Percentiles rank a stretch among this genome's conserved stretches.
Conservation (phyloP, 2,888 invertebrate genomes). For the Laspeyria flexula region DNA sequence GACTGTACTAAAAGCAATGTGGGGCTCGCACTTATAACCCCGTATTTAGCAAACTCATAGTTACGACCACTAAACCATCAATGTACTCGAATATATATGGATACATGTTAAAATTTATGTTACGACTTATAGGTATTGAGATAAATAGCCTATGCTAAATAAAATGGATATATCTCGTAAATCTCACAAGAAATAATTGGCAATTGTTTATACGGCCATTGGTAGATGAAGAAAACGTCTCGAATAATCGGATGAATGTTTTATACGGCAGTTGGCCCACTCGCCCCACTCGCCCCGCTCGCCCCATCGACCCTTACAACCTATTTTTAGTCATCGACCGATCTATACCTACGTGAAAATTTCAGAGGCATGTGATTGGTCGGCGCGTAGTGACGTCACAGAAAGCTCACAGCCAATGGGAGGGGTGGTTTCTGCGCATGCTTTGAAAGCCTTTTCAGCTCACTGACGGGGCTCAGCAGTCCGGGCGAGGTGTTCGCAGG, state of each 20-base stretch:
- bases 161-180: not conserved
- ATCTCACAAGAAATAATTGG: slow-evolving; percentile 11
- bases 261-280: slow-evolving; percentile 32
- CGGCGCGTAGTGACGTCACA: slow-evolving; percentile 73
- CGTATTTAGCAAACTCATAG: too few relatives aligned
- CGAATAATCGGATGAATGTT: slow-evolving; percentile 47
- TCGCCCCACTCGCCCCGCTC: slow-evolving; percentile 27
- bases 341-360: slow-evolving; percentile 79
- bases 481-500: slow-evolving; percentile 80
- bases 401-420: slow-evolving; percentile 67
- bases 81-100: too few relatives aligned
- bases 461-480: slow-evolving; percentile 66
- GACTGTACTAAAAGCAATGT: too few relatives aligned
- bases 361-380: slow-evolving; percentile 74
- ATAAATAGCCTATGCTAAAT: too few relatives aligned
- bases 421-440: slow-evolving; percentile 66
- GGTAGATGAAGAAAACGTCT: slow-evolving; percentile 28
- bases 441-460: slow-evolving; percentile 62
- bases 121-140: too few relatives aligned
- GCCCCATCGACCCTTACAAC: slow-evolving; percentile 51
- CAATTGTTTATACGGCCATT: slow-evolving; percentile 32
- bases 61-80: too few relatives aligned
- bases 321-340: slow-evolving; percentile 82
- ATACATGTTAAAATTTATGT: too few relatives aligned
- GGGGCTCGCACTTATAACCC: too few relatives aligned